These are phyloP conservation scores for Pelmatolapia mariae DNA, from an alignment of 2,113 vertebrate species.

Conservation along the genomic window DNA sequence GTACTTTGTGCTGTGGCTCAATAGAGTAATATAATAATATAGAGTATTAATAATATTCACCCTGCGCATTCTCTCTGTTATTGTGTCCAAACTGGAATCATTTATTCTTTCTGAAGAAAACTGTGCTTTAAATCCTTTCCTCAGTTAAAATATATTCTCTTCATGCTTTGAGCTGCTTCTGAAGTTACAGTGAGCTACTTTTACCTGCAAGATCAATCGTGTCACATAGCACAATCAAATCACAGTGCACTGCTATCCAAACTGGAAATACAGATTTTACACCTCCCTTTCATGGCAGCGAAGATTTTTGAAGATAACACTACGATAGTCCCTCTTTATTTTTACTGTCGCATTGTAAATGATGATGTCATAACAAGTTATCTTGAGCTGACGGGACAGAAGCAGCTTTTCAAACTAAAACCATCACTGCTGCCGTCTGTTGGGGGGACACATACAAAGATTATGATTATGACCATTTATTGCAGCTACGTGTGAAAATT, in stretches of 20 bases:
- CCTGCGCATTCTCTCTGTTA: not conserved
- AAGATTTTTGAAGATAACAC: not conserved
- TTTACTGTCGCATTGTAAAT: not conserved
- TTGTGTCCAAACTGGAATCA: not conserved
- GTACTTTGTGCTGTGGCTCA: not conserved
- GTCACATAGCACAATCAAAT: not conserved
- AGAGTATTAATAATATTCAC: not conserved
- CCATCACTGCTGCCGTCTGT: not conserved
- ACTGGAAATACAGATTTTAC: not conserved
- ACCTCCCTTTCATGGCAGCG: not conserved
- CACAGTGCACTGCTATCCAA: not conserved
- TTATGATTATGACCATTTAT: not conserved
- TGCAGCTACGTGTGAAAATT: not conserved
- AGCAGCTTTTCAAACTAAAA: not conserved
- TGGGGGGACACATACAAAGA: not conserved
- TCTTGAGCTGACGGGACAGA: not conserved
- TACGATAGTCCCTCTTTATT: not conserved
- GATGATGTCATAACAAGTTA: not conserved
- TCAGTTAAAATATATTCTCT: not conserved
- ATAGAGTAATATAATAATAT: not conserved
- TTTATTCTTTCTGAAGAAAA: not conserved
- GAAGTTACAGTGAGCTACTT: not conserved
- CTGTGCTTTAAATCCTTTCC: not conserved
- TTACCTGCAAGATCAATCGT: not conserved
- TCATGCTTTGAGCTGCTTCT: not conserved